Conservation (phyloP, 2,797 vertebrate species). For the Scarus forsteni region DNA sequence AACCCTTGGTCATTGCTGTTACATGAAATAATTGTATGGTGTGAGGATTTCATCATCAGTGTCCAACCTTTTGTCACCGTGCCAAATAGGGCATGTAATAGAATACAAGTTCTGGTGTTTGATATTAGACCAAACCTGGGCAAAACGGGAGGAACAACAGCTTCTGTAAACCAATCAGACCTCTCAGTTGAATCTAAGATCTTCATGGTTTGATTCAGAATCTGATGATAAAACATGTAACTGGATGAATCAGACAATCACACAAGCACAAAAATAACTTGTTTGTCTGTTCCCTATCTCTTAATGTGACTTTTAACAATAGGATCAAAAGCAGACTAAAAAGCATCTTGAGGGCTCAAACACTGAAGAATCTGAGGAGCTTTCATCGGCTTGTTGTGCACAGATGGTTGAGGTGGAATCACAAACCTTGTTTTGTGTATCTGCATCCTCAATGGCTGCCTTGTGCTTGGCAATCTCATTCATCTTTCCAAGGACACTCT, state of each 20-base stretch:
- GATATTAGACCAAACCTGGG: no score
- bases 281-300: not conserved
- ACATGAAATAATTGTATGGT: no score
- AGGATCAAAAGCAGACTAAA: not conserved
- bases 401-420: not conserved
- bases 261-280: not conserved
- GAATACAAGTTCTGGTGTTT: no score
- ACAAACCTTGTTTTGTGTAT: conserved; percentile 93
- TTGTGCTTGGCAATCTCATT: conserved; percentile 97
- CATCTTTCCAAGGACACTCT: conserved; percentile 96
- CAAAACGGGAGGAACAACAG: no score
- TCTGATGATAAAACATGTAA: no score
- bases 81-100: no score
- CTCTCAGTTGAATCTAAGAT: not conserved
- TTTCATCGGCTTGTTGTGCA: conserved; percentile 1
- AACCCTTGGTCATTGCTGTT: no score
- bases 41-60: no score
- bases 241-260: no score
- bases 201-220: not conserved
- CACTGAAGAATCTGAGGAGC: not conserved
- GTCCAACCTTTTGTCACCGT: no score
- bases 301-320: not conserved
- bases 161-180: not conserved
- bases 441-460: conserved; percentile 91
- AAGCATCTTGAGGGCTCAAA: no score